Conservation (phyloP, 2,888 invertebrate species). For the Polyommatus iphigenia region DNA sequence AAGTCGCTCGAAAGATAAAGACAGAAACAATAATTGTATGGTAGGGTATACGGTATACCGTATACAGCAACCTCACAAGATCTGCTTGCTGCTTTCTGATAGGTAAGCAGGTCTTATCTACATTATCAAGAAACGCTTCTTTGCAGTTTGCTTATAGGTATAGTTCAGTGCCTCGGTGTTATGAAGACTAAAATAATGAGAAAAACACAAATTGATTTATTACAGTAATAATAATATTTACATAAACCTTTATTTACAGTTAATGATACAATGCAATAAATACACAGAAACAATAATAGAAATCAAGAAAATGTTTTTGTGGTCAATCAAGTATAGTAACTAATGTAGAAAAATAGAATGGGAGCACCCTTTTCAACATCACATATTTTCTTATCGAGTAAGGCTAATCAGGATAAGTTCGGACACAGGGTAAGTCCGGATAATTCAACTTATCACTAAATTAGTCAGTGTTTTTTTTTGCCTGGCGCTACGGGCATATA, state of each 20-base stretch:
- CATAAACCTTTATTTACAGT: conserved; percentile 38
- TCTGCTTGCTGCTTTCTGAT: too few species aligned
- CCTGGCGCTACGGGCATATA: too few species aligned
- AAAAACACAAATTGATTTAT: conserved; percentile 2
- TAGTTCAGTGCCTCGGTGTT: neutral
- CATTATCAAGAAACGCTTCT: too few species aligned
- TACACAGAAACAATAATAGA: conserved; percentile 32
- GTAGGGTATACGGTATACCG: too few species aligned
- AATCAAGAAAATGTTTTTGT: conserved; percentile 14
- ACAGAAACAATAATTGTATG: too few species aligned
- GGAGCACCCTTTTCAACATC: conserved; percentile 24
- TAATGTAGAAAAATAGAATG: conserved; percentile 20
- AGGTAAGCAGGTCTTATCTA: too few species aligned
- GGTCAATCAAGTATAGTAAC: neutral
- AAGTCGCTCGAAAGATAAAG: too few species aligned
- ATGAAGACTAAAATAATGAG: neutral
- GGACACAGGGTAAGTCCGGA: too few species aligned
- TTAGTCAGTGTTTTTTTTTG: too few species aligned
- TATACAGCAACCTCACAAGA: too few species aligned
- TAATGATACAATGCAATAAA: conserved; percentile 35
- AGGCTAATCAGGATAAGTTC: too few species aligned
- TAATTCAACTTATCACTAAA: too few species aligned
- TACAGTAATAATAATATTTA: conserved; percentile 33
- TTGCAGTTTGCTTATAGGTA: neutral
- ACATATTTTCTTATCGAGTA: neutral